Evolutionary conservation across 1,140 invertebrate species (phyloP), one percentile per base, ranked within the genome.

Genomic region (Metopolophium dirhodum): DNA sequence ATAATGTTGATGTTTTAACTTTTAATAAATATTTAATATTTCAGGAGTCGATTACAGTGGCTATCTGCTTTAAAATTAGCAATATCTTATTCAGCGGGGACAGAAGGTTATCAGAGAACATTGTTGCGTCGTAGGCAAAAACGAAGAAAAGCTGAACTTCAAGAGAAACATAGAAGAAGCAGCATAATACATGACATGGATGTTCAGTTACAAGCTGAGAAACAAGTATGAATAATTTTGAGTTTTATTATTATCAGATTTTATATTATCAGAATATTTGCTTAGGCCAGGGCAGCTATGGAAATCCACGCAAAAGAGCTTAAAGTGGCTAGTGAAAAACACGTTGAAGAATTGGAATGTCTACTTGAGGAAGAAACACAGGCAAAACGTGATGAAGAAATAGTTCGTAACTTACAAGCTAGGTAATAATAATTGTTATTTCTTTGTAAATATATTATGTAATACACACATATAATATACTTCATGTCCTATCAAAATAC

Each of bases 341-440:
- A 98, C 94, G 95, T 97, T 93, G 96, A 96, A 94, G 97, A 98
- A 95, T 95, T 98, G 83, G 97, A 98, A 95, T 95, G 95, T 94
- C 94, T 98, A 4, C 95, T 98, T 9, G 97, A 97, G 94, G 97
- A 97, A 95, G 98, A 98, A 95, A 97, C 97, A 9, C 97, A 98
- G 95, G 97, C 97, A 7, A 97, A 98, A 94, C 95, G 96, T 94
- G 98, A 98, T 94, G 98, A 98, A 95, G 97, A 98, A 96, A 97
- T 98, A 94, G 98, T 97, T 1, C 95, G 97, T 94, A 96, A 96
- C 90, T 95, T 97, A 90, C 97, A 97, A 95, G 97, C 97, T 23
- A 96, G 96, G 95, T 96, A 94, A 93, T 94, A 90, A 51, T 92
- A 90, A 77, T n/a, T 77, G n/a, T 77, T 77, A n/a, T 35, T n/a